These are phyloP conservation scores for Drosophila ambigua DNA, from an alignment of 1,140 invertebrate species.

Conservation along the genomic window DNA sequence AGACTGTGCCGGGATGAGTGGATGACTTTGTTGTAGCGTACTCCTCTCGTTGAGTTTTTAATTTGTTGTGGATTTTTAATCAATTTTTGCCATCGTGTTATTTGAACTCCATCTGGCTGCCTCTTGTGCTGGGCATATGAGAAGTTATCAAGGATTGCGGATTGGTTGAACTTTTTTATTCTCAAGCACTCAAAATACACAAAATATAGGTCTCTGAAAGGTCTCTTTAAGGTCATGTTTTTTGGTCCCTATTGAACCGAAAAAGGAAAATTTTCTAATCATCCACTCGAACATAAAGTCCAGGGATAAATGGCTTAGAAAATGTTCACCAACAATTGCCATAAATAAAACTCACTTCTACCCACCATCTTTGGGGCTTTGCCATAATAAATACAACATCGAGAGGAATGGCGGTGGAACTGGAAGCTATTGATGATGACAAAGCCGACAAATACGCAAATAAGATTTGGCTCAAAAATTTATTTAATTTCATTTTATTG, in stretches of 20 bases:
- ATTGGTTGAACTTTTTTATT: too few species aligned
- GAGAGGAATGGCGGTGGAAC: constrained; percentile 17
- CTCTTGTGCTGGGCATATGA: not conserved
- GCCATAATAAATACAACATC: constrained; percentile 62
- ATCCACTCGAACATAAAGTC: constrained; percentile 73
- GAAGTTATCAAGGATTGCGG: too few species aligned
- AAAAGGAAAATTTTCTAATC: constrained; percentile 23
- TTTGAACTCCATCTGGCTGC: not conserved
- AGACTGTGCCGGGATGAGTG: not conserved
- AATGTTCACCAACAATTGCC: constrained; percentile 74
- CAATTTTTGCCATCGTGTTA: not conserved
- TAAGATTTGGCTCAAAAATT: constrained; percentile 80
- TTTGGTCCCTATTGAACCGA: not conserved
- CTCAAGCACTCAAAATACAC: too few species aligned
- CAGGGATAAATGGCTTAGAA: constrained; percentile 77
- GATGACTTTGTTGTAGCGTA: constrained; percentile 2
- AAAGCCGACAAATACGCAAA: constrained; percentile 77
- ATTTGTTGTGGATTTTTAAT: not conserved
- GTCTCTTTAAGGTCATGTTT: constrained; percentile 5
- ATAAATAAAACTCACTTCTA: constrained; percentile 61
- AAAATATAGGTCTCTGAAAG: not conserved
- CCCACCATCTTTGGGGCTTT: constrained; percentile 13
- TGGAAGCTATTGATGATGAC: constrained; percentile 37
- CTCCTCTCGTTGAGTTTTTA: too few species aligned
- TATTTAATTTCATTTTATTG: constrained; percentile 80